phyloP scores from a whole-genome alignment of 2,888 invertebrate genomes.

The Euproctis similis region DNA sequence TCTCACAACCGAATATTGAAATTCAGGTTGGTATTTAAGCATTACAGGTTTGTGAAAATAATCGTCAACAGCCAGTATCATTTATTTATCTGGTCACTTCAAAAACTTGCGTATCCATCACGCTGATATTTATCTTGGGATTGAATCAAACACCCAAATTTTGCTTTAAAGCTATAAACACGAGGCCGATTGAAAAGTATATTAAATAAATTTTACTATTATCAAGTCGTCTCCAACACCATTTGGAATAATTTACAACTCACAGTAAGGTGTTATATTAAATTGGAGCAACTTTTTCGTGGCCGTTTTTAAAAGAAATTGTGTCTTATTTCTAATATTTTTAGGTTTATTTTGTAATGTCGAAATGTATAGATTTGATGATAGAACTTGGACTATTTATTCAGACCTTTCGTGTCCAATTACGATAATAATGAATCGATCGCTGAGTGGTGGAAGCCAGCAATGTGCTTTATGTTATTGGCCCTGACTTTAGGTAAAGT shows the following conservation, averaged over 20 bases:
- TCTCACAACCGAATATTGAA: too few relatives aligned
- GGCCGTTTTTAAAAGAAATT: conserved; percentile 15
- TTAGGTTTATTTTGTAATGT: conserved; percentile 22
- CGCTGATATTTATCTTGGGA: too few relatives aligned
- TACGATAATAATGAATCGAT: conserved; percentile 56
- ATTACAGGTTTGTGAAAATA: too few relatives aligned
- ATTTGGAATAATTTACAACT: conserved; percentile 30
- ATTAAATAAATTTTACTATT: not conserved
- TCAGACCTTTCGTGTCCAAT: conserved; percentile 51
- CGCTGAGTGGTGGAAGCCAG: conserved; percentile 33
- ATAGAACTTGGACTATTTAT: conserved; percentile 43
- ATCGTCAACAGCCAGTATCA: too few relatives aligned
- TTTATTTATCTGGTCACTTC: too few relatives aligned
- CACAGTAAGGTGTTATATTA: conserved; percentile 23
- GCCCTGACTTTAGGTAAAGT: too few relatives aligned
- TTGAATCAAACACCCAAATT: too few relatives aligned
- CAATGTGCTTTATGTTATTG: too few relatives aligned
- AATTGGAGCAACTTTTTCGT: conserved; percentile 31
- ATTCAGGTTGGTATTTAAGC: too few relatives aligned
- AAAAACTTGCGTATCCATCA: too few relatives aligned
- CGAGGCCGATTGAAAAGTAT: too few relatives aligned
- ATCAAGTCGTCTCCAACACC: conserved; percentile 13
- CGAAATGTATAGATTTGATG: conserved; percentile 24
- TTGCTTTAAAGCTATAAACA: too few relatives aligned
- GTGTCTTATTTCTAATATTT: conserved; percentile 8